Percentiles rank a stretch among this genome's conserved stretches.
Evolutionary conservation across 2,113 vertebrate genomes (phyloP).

Genomic region (Cyprichromis sp.): DNA sequence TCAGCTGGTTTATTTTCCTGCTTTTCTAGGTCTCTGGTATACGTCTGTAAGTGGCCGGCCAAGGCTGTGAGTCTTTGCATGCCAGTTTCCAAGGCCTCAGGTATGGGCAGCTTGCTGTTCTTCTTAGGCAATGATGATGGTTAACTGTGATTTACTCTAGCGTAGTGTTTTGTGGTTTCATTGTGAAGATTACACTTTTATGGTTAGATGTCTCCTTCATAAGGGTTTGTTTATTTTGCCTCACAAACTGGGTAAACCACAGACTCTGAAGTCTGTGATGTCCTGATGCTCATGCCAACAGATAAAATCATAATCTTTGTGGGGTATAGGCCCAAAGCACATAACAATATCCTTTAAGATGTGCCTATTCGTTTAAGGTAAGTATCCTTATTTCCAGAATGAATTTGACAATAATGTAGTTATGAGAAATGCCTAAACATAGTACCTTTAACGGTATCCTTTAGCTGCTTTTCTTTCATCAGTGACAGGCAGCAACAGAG

Average conservation of each 20-base stretch:
- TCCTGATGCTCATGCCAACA: not conserved
- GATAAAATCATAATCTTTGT: not conserved
- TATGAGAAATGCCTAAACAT: not conserved
- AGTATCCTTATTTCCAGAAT: not conserved
- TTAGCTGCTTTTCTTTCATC: not conserved
- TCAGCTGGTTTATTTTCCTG: not conserved
- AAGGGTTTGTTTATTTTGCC: rapidly evolving
- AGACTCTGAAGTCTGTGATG: not conserved
- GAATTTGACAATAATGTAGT: not conserved
- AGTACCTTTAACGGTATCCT: not conserved
- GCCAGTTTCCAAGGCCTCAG: not conserved
- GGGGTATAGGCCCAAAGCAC: not conserved
- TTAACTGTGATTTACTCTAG: not conserved
- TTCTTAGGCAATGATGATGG: not conserved
- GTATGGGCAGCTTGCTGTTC: not conserved
- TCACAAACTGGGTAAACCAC: not conserved
- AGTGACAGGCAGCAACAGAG: conserved; percentile 6
- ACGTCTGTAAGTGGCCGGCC: not conserved
- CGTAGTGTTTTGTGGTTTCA: not conserved
- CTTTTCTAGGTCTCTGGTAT: not conserved
- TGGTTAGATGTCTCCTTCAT: not conserved
- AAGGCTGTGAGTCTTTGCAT: not conserved
- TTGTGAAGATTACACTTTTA: rapidly evolving
- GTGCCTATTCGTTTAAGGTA: not conserved
- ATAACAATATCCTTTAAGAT: not conserved